phyloP scores from a whole-genome alignment of 2,113 vertebrate species.

The Albula glossodonta region DNA sequence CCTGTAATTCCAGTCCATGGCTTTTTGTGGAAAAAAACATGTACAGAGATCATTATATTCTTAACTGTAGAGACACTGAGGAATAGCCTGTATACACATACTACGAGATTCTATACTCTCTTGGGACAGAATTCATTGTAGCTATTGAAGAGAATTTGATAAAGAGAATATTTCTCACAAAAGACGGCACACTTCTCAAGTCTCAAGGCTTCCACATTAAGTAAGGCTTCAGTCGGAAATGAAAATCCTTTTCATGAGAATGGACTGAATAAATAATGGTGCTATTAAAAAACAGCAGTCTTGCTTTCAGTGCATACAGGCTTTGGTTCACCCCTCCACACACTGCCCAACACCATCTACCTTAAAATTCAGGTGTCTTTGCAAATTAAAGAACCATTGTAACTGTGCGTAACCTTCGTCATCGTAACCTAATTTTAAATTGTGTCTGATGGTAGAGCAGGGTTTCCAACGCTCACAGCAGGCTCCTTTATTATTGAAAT shows the following conservation, averaged over 20 bases:
- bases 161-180: constrained; percentile 28
- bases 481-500: too few relatives aligned
- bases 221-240: constrained; percentile 29
- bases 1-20: not conserved
- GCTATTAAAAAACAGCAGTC: too few relatives aligned
- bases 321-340: too few relatives aligned
- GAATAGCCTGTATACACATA: constrained; percentile 26
- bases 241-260: constrained; percentile 27
- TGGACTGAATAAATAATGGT: too few relatives aligned
- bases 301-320: too few relatives aligned
- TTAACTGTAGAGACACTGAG: constrained; percentile 29
- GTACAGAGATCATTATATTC: constrained; percentile 37
- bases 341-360: too few relatives aligned
- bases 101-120: constrained; percentile 22
- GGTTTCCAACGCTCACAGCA: too few relatives aligned
- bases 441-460: too few relatives aligned
- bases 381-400: too few relatives aligned
- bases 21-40: constrained; percentile 31
- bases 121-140: constrained; percentile 35
- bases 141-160: constrained; percentile 34
- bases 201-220: constrained; percentile 29
- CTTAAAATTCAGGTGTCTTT: too few relatives aligned
- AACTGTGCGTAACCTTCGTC: too few relatives aligned
- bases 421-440: too few relatives aligned
- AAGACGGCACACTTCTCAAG: constrained; percentile 30